Evolutionary conservation across 30 jellyfish, hydroid and myxozoan genomes (phyloP), one percentile per base, ranked within the genome.

Genomic region (Cassiopea andromeda): DNA sequence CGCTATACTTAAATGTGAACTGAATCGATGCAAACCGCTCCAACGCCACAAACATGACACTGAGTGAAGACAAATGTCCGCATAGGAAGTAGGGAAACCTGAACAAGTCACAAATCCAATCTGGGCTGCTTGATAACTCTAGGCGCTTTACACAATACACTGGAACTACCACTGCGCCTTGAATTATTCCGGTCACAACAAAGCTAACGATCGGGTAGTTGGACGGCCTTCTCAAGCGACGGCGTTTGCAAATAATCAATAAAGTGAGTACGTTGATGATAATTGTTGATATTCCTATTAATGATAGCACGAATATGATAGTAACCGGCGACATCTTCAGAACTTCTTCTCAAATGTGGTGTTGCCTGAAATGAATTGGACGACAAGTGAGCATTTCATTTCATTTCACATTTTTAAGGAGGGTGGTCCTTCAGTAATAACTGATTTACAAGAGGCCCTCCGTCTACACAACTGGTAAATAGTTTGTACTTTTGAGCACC

Each of bases 31-130:
- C 66, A 43, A 77, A 19, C 54, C 94, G 73, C 64, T 87, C 94
- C 60, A 87, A 5, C 14, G 87, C 87, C 43, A 77, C 85, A 13
- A 79, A 69, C 78, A 77, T 70, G 14, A 87, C 44, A 68, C 84
- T 87, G 38, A 87, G 80, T 58, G 85, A 66, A 83, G 68, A 59
- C 85, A 87, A 68, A 67, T 87, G 94, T 4, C 90, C 94, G 84
- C 94, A 87, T 9, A 87, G 73, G 85, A 87, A 77, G 71, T 87
- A 87, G 1, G 89, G 90, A 48, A 87, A 87, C 48, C 94, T 77
- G 54, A 78, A 87, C 46, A 79, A 38, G 78, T 87, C 94, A 71
- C 94, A 87, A 1, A 69, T 44, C 94, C 94, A 87, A 15, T 76
- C 83, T 45, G 90, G 90, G 1, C 69, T 27, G 81, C 27, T 64